Evolutionary conservation across 1,140 invertebrate genomes (phyloP), one percentile per base, ranked within the genome.

Genomic region (Andricus grossulariae): DNA sequence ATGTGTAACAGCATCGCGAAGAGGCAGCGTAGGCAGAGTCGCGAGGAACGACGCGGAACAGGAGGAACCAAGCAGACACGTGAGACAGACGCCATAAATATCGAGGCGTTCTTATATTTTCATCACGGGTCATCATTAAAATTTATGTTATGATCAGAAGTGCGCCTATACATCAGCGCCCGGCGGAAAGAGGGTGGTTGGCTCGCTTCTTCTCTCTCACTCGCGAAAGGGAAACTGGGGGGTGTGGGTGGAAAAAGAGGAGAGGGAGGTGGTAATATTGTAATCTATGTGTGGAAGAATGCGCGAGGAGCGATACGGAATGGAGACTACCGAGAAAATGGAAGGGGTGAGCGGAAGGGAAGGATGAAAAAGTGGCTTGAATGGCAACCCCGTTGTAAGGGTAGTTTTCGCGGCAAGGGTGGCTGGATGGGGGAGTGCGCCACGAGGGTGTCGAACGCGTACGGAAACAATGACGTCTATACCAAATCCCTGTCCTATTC

Each of bases 101-200:
- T 88, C 84, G 82, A 50, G 71, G 77, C 85, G 87, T 88, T 91
- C 90, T 91, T 91, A 92, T 92, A 92, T 92, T 92, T 92, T 91
- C 90, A 92, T 92, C 90, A 91, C 84, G 82, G 86, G 78, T 85
- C 85, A 86, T 91, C 89, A 91, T 91, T 91, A 91, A 91, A 91
- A 92, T 91, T 92, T 90, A 91, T 91, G 90, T 90, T 90, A 89
- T 84, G 88, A 91, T 89, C 87, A 91, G 87, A 88, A 89, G 87
- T 89, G 84, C 82, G 78, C 84, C 84, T 88, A 89, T 90, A 89
- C 88, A 89, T 88, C 88, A 89, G 82, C 72, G 82, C 74, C 74
- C 60, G 72, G 72, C 19, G 52, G 76, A 39, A 76, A 70, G 66
- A 39, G 50, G 74, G 50, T 18, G 75, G 70, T 18, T 54, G 71